These are phyloP conservation scores for Netelia fuscicornis DNA, from an alignment of 2,888 invertebrate genomes.

Conservation along the genomic window DNA sequence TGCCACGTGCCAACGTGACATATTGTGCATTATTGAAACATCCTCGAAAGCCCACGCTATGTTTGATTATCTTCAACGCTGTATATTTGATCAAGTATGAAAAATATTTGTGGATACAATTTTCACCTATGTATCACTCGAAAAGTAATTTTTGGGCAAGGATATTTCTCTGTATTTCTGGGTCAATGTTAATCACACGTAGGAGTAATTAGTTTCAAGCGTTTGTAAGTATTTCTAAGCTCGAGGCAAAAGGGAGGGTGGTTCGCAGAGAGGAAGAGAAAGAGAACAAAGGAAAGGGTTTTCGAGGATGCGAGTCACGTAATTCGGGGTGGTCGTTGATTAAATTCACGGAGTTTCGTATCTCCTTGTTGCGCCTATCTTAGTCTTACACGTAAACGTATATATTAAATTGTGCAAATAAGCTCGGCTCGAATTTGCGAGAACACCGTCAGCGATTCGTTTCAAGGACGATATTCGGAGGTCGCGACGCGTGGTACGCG, in stretches of 20 bases:
- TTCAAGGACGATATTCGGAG: conserved; percentile 64
- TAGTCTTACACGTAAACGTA: not conserved
- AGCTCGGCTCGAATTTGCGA: conserved; percentile 15
- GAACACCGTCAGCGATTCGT: conserved; percentile 49
- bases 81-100: not conserved
- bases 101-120: too few species aligned
- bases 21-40: conserved; percentile 70
- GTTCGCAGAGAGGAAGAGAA: not conserved
- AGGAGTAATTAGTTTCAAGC: conserved; percentile 13
- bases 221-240: not conserved
- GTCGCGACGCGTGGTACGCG: conserved; percentile 44
- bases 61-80: conserved; percentile 39
- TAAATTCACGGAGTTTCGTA: conserved; percentile 25
- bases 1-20: conserved; percentile 65
- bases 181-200: not conserved
- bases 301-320: conserved; percentile 39
- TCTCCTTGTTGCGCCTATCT: conserved; percentile 6
- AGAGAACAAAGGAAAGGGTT: not conserved
- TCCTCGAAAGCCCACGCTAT: conserved; percentile 27
- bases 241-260: not conserved
- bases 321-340: conserved; percentile 22
- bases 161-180: not conserved
- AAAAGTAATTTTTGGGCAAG: too few species aligned
- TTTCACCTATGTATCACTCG: not conserved
- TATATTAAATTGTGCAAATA: conserved; percentile 14